phyloP scores from a whole-genome alignment of 2,888 invertebrate species.

The Gibbula magus region DNA sequence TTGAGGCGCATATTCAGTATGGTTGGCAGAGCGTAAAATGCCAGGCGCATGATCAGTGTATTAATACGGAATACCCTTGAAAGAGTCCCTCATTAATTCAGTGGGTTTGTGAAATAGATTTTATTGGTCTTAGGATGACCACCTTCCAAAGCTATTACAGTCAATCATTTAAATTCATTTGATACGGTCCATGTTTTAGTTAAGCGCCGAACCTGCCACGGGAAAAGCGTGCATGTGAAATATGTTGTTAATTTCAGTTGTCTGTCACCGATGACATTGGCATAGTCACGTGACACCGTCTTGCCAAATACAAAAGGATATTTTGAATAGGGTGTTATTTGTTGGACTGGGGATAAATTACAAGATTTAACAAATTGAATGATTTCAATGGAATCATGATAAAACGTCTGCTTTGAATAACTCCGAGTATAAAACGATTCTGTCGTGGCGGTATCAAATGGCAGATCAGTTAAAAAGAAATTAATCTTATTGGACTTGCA shows the following conservation, averaged over 20 bases:
- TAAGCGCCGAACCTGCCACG: not conserved
- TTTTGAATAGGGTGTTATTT: constrained; percentile 1
- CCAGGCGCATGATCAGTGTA: not conserved
- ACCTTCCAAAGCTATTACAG: constrained; percentile 3
- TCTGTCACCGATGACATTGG: constrained; percentile 1
- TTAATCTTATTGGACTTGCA: constrained; percentile 11
- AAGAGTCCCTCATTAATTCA: not conserved
- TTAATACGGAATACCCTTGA: not conserved
- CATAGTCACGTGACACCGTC: constrained; percentile 5
- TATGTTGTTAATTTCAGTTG: constrained; percentile 3
- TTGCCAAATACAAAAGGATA: constrained; percentile 3
- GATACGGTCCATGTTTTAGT: not conserved
- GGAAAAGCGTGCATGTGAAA: not conserved
- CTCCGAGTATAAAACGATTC: not conserved
- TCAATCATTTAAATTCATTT: constrained; percentile 15
- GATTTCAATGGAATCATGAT: constrained; percentile 1
- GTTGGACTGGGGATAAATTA: not conserved
- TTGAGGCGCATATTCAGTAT: not conserved
- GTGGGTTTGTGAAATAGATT: constrained; percentile 8
- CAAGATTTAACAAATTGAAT: constrained; percentile 13
- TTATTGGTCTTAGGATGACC: constrained; percentile 9
- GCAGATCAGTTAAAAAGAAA: constrained; percentile 7
- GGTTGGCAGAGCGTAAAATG: not conserved
- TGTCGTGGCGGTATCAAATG: not conserved
- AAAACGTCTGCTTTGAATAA: not conserved